These are phyloP conservation scores for Seriola dumerili DNA, from an alignment of 2,113 vertebrate species.

Conservation along the genomic window DNA sequence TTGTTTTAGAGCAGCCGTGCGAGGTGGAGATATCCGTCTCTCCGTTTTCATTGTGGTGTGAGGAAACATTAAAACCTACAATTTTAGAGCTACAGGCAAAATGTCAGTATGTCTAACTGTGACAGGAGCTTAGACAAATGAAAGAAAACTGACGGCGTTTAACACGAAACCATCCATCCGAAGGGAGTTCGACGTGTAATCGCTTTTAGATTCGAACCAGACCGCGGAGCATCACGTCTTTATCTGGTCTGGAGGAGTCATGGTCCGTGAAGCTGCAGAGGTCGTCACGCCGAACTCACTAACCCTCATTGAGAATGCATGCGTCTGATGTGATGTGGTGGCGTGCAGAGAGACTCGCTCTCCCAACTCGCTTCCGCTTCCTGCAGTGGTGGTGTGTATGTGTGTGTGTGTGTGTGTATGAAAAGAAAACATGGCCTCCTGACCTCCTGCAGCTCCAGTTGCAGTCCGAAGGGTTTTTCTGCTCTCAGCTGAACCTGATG, in stretches of 20 bases:
- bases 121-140: neutral
- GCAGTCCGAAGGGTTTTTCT: slow-evolving; percentile 9
- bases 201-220: neutral
- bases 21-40: neutral
- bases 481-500: slow-evolving; percentile 42
- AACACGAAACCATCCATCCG: neutral
- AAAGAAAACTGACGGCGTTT: too few species aligned
- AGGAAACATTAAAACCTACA: neutral
- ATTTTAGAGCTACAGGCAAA: neutral
- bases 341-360: neutral
- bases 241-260: slow-evolving; percentile 15
- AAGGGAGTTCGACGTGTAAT: too few species aligned
- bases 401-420: slow-evolving; percentile 20
- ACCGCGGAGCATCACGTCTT: neutral
- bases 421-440: slow-evolving; percentile 42
- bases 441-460: slow-evolving; percentile 32
- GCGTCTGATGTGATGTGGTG: slow-evolving; percentile 20
- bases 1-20: slow-evolving; percentile 3
- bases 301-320: slow-evolving; percentile 41
- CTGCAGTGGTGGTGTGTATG: slow-evolving; percentile 32
- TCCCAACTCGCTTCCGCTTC: slow-evolving; percentile 32
- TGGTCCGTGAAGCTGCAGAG: neutral
- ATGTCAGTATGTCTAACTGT: neutral
- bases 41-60: neutral
- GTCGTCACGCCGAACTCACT: slow-evolving; percentile 23